These are phyloP conservation scores for Palythoa grandiflora DNA, from an alignment of 92 coral and sea anemone species.

Conservation along the genomic window DNA sequence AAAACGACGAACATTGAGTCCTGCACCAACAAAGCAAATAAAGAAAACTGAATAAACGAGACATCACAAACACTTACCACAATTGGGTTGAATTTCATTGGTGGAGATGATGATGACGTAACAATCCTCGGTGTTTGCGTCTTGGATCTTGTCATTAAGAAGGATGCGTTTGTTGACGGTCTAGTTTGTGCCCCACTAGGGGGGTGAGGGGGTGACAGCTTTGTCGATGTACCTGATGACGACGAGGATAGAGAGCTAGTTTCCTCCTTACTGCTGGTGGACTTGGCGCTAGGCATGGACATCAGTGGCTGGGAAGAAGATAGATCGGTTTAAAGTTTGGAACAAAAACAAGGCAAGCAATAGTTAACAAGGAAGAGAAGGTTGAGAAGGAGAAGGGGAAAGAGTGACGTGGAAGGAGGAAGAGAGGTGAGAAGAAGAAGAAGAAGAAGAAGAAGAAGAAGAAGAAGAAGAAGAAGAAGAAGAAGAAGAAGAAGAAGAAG, in stretches of 20 bases:
- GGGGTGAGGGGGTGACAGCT: slow-evolving; percentile 51
- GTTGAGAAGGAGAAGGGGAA: background rate
- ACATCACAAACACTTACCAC: slow-evolving; percentile 63
- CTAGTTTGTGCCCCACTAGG: slow-evolving; percentile 47
- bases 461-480: too few species aligned
- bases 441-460: too few species aligned
- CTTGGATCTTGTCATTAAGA: slow-evolving; percentile 54
- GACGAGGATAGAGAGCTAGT: slow-evolving; percentile 20
- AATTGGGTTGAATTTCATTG: slow-evolving; percentile 94
- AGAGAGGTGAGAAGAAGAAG: too few species aligned
- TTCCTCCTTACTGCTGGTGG: slow-evolving; percentile 64
- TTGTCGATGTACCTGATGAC: slow-evolving; percentile 51
- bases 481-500: too few species aligned
- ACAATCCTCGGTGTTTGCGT: slow-evolving; percentile 81
- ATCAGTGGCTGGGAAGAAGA: slow-evolving; percentile 75
- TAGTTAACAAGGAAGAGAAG: background rate
- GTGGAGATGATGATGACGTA: slow-evolving; percentile 90
- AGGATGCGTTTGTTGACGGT: slow-evolving; percentile 51
- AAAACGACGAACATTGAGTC: too few species aligned
- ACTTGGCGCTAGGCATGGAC: slow-evolving; percentile 94
- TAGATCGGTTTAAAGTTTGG: background rate
- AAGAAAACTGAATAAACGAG: too few species aligned
- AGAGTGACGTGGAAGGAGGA: too few species aligned
- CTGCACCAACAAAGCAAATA: too few species aligned
- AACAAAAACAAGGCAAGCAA: background rate